These are phyloP conservation scores for Ramazzottius varieornatus DNA, from an alignment of 2,888 invertebrate genomes.

Conservation along the genomic window DNA sequence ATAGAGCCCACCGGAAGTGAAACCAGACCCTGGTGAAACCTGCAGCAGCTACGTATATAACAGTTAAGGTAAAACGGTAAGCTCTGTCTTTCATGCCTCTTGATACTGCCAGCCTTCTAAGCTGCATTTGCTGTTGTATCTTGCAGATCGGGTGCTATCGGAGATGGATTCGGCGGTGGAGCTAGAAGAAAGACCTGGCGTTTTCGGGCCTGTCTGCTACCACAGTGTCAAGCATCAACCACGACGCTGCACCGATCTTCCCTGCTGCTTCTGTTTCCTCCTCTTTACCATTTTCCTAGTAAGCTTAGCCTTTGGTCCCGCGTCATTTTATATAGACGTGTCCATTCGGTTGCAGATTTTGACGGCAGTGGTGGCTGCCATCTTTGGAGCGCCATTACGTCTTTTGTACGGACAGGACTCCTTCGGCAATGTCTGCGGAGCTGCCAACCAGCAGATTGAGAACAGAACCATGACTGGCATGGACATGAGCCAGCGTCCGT, in stretches of 20 bases:
- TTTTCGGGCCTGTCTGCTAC: not conserved
- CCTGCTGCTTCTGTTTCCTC: slow-evolving; percentile 50
- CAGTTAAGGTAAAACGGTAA: no score
- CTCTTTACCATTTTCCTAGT: slow-evolving; percentile 62
- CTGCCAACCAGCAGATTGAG: slow-evolving; percentile 46
- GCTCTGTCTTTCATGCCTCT: no score
- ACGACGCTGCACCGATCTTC: slow-evolving; percentile 50
- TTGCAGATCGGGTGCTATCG: no score
- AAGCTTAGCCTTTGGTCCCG: slow-evolving; percentile 17
- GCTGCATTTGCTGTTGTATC: no score
- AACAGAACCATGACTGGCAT: slow-evolving; percentile 48
- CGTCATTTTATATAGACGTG: not conserved
- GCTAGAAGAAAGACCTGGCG: no score
- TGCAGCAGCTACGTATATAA: no score
- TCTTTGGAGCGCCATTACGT: slow-evolving; percentile 32
- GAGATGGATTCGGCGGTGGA: no score
- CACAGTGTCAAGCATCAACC: slow-evolving; percentile 7
- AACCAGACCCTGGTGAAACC: no score
- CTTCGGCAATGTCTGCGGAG: slow-evolving; percentile 78
- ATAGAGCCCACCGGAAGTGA: no score
- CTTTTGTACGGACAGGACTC: slow-evolving; percentile 73
- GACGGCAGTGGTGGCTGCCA: not conserved
- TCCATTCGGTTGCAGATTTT: not conserved
- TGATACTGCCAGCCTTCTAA: no score
- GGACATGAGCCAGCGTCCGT: slow-evolving; percentile 45